A percentile compares a stretch with the other conserved stretches of the same genome.
phyloP scores from a whole-genome alignment of 2,888 invertebrate genomes.

The Dioctria rufipes region DNA sequence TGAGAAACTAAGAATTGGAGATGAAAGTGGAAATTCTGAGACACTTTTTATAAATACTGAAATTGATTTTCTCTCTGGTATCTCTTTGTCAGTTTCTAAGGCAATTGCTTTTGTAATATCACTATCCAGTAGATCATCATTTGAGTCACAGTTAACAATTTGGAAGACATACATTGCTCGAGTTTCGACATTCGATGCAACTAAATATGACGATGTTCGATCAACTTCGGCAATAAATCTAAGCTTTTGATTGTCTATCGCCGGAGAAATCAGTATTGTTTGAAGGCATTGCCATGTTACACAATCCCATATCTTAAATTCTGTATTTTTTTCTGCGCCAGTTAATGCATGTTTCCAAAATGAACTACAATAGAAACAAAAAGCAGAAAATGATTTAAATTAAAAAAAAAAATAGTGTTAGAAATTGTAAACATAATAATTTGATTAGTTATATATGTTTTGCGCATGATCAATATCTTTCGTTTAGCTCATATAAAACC shows the following conservation, averaged over 20 bases:
- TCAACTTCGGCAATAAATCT: slow-evolving; percentile 81
- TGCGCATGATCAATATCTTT: no score
- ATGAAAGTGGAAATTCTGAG: slow-evolving; percentile 89
- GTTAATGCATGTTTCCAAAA: slow-evolving; percentile 98
- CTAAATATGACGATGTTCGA: slow-evolving; percentile 86
- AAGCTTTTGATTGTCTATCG: slow-evolving; percentile 62
- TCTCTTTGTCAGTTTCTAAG: slow-evolving; percentile 1
- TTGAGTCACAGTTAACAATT: slow-evolving; percentile 72
- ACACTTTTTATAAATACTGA: slow-evolving; percentile 80
- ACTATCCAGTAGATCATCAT: slow-evolving; percentile 9
- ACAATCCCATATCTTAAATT: slow-evolving; percentile 95
- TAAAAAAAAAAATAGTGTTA: not conserved
- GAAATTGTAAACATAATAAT: not conserved
- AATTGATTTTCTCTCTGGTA: slow-evolving; percentile 4
- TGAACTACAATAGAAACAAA: slow-evolving; percentile 73
- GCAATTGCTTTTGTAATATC: slow-evolving; percentile 18
- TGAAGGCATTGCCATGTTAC: slow-evolving; percentile 96
- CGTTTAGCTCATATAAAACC: no score
- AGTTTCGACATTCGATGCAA: slow-evolving; percentile 90
- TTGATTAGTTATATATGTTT: no score
- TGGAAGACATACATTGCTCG: slow-evolving; percentile 88
- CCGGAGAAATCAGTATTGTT: slow-evolving; percentile 78
- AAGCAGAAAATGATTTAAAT: not conserved
- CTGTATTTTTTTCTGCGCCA: slow-evolving; percentile 90
- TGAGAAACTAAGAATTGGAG: slow-evolving; percentile 90